Percentiles rank a stretch among this genome's conserved stretches.
phyloP scores from a whole-genome alignment of 2,888 invertebrate species.

The Drosophila anomalipes region DNA sequence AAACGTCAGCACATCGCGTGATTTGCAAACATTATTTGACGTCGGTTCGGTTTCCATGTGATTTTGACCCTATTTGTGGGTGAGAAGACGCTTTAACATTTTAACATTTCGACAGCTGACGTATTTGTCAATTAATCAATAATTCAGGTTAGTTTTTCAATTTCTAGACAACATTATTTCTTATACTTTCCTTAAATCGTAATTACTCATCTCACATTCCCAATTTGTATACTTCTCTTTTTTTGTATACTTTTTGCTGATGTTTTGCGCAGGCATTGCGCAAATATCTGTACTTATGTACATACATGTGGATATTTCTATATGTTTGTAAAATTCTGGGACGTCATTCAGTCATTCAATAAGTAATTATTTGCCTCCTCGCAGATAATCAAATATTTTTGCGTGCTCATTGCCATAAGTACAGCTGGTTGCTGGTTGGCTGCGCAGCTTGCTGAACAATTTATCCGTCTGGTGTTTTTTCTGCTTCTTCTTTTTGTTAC shows the following conservation, averaged over 20 bases:
- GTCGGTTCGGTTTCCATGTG: conserved; percentile 43
- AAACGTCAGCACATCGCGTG: conserved; percentile 64
- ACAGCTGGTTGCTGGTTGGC: conserved; percentile 16
- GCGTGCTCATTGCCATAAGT: conserved; percentile 28
- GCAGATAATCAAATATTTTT: conserved; percentile 61
- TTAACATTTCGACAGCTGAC: conserved; percentile 18
- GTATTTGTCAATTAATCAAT: conserved; percentile 55
- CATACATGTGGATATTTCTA: conserved; percentile 6
- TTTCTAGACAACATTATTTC: neutral
- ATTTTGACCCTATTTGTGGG: conserved; percentile 64
- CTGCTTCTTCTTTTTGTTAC: conserved; percentile 19
- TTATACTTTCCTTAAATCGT: neutral
- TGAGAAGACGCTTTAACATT: conserved; percentile 34
- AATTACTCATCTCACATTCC: neutral
- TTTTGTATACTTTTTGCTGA: conserved; percentile 6
- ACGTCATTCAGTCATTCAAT: conserved; percentile 44
- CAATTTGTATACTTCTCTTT: conserved; percentile 1
- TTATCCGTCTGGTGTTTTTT: conserved; percentile 1
- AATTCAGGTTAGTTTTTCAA: conserved; percentile 10
- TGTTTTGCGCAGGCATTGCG: conserved; percentile 10
- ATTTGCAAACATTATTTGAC: conserved; percentile 59
- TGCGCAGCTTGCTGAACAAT: conserved; percentile 26
- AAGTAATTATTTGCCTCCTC: conserved; percentile 36
- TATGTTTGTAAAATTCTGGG: conserved; percentile 21
- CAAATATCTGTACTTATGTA: conserved; percentile 46